phyloP scores from a whole-genome alignment of 2,113 vertebrate species.

The Otolemur garnettii region DNA sequence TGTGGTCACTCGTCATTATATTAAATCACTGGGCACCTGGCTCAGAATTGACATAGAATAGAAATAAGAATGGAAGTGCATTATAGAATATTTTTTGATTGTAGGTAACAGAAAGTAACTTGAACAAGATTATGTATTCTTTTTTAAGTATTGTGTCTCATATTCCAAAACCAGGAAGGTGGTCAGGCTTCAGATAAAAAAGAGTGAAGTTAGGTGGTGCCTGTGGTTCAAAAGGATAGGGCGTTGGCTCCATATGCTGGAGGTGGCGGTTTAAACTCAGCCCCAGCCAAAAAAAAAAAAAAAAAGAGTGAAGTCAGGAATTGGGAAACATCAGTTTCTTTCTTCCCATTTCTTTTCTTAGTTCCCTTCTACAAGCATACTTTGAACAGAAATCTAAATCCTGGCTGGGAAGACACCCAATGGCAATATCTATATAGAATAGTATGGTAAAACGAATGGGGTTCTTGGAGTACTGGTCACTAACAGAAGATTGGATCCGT shows the following conservation, averaged over 20 bases:
- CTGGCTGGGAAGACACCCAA: neutral
- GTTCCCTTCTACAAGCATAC: neutral
- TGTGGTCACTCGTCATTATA: neutral
- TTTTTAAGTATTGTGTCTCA: neutral
- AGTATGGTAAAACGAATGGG: neutral
- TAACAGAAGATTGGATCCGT: neutral
- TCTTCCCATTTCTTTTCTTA: neutral
- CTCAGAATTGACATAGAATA: neutral
- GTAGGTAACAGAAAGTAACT: conserved; percentile 2
- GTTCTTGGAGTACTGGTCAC: neutral
- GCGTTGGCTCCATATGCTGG: no score
- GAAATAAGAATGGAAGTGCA: neutral
- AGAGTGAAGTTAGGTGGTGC: no score
- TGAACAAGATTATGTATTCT: neutral
- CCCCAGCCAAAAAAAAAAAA: no score
- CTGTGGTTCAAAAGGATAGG: no score
- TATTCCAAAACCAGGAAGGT: neutral
- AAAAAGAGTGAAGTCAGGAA: neutral
- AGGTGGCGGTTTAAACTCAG: no score
- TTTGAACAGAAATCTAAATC: neutral
- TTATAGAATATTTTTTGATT: conserved; percentile 24
- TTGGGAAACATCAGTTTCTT: neutral
- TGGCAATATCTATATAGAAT: neutral
- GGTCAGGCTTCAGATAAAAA: neutral
- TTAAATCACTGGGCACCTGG: neutral